Base-by-base conservation (phyloP, 2,113 vertebrate species). In the Hydropotes inermis region DNA sequence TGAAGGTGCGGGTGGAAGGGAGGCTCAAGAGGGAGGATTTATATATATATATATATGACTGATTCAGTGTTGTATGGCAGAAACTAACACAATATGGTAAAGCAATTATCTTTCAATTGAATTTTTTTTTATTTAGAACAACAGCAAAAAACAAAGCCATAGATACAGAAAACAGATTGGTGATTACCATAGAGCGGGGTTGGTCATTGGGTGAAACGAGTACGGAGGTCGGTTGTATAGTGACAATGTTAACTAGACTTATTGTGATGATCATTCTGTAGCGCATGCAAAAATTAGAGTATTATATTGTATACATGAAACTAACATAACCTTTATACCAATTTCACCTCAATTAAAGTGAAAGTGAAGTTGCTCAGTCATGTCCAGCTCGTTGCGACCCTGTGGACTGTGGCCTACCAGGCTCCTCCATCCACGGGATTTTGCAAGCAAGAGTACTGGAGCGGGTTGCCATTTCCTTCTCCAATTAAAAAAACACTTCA, bases 311-410 rank as follows among this genome's bases (percentile, higher is more conserved):
- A 55, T 33, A 15, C 3, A 1, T 83, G 50, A 55, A 36, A 36
- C 50, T 83, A 55, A n/a, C 50, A 55, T 23, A 36, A 54, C 14
- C 8, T 27, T 55, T 15, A 36, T 83, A 55, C 33, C 33, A 14
- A 23, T 83, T 83, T 83, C 52, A 82, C 19, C 50, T 82, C 11
- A 54, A 14, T n/a, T 52, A n/a, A 81, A 70, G 21, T 3, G 9
- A 70, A 70, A 39, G 67, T 23, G n/a, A 70, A 70, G 19, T 70
- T n/a, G 0, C 9, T 70, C 64, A 36, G 64, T 21, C 17, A 4
- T 70, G n/a, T 70, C 67, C 4, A 0, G 21, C n/a, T 70, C 9
- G 21, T 70, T 70, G n/a, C 10, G 0, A 23, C 67, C n/a, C 67
- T 39, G 19, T 70, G 67, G n/a, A 70, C n/a, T 70, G 19, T 70